Evolutionary conservation across 2,888 invertebrate genomes (phyloP), one percentile per base, ranked within the genome.

Genomic region (Xestobium rufovillosum): DNA sequence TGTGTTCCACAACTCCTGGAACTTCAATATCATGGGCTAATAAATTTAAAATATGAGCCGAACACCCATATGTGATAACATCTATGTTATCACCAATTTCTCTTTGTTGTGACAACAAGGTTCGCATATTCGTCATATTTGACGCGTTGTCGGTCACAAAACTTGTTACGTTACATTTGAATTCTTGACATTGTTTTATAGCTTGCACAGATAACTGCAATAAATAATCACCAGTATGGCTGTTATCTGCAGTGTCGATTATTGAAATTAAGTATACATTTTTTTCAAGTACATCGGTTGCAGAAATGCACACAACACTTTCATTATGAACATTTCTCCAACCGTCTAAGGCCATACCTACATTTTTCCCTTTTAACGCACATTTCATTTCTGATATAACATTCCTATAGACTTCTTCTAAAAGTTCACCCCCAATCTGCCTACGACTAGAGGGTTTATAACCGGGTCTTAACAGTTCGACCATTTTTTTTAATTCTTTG

Each of bases 301-400:
- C 14, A 19, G 35, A 34, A 13, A 39, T 31, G 34, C 39, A 41
- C 34, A 31, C 34, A 34, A 31, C 33, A 29, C 38, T 35, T 38
- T 43, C 41, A 31, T 41, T 41, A 15, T 41, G 43, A 23, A 41
- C 23, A 23, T 43, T 43, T 23, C 38, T 34, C 38, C 41, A 43
- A 14, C 38, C 41, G 36, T 41, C 41, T 17, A 41, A 14, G 11
- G 32, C 31, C 29, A 41, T 25, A 23, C 26, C 32, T 12, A 43
- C 40, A 25, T 11, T 28, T 14, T 28, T 26, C 14, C 17, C n/a
- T n/a, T n/a, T n/a, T n/a, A n/a, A n/a, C n/a, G n/a, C n/a, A n/a
- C n/a, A n/a, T n/a, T n/a, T n/a, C n/a, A n/a, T n/a, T n/a, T n/a
- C n/a, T n/a, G n/a, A n/a, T n/a, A n/a, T n/a, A n/a, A n/a, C n/a